Conservation (phyloP, 2,113 vertebrate species). For the Corvus hawaiiensis region DNA sequence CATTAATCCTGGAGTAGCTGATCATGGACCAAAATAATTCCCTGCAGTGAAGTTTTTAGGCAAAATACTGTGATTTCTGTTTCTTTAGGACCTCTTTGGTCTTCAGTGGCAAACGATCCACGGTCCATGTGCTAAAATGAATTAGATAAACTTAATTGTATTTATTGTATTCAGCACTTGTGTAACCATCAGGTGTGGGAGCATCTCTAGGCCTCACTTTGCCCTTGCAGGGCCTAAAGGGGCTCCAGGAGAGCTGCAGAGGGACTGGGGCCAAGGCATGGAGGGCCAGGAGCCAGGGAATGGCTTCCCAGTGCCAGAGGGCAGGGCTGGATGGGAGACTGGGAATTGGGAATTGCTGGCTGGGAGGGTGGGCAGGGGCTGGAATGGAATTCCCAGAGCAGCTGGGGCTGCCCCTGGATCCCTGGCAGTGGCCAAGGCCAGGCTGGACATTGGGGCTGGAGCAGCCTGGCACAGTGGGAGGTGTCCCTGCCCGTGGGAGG, state of each 20-base stretch:
- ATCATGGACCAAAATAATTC: background rate
- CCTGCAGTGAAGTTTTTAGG: background rate
- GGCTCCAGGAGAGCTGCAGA: background rate
- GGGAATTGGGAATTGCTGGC: background rate
- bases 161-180: background rate
- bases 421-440: background rate
- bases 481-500: background rate
- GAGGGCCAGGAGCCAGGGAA: background rate
- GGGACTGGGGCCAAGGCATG: background rate
- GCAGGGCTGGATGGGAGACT: background rate
- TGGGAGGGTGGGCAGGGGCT: background rate
- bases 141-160: background rate
- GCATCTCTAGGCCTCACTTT: background rate
- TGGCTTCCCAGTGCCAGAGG: background rate
- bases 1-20: background rate
- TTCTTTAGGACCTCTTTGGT: background rate
- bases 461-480: accelerated
- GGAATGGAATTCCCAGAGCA: background rate
- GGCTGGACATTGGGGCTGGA: background rate
- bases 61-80: background rate
- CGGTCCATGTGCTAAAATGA: background rate
- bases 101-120: background rate
- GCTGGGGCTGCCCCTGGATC: background rate
- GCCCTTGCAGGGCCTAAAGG: accelerated
- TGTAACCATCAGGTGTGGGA: background rate